Conservation (phyloP, 2,888 invertebrate genomes). For the Nasonovia ribisnigri region DNA sequence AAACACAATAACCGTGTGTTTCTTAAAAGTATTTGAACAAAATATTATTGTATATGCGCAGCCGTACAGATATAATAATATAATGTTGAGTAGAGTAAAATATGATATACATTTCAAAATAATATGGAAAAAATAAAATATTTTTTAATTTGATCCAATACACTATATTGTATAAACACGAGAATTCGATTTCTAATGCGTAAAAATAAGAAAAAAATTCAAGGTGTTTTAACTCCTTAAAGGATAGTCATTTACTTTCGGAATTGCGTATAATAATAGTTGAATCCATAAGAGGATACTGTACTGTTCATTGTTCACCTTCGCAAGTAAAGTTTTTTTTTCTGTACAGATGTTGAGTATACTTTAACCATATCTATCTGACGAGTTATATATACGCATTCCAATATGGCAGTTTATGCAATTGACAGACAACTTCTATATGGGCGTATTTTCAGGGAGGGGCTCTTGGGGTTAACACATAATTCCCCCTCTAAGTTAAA, state of each 20-base stretch:
- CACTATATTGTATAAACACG: not conserved
- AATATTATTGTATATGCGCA: not conserved
- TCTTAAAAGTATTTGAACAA: not conserved
- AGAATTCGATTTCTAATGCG: conserved; percentile 17
- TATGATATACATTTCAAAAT: not conserved
- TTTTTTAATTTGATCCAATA: not conserved
- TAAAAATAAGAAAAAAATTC: conserved; percentile 19
- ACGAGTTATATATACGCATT: conserved; percentile 59
- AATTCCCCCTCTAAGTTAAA: not conserved
- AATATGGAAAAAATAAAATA: not conserved
- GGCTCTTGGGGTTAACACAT: conserved; percentile 20
- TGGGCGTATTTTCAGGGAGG: conserved; percentile 40
- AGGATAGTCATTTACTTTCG: conserved; percentile 57
- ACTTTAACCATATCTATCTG: conserved; percentile 47
- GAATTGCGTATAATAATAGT: conserved; percentile 51
- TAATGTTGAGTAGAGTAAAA: not conserved
- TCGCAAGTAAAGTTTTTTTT: conserved; percentile 49
- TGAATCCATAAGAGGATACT: conserved; percentile 57
- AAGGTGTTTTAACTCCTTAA: conserved; percentile 60
- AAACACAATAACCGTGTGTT: not conserved
- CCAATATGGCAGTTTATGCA: conserved; percentile 60
- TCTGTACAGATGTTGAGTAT: conserved; percentile 21
- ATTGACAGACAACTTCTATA: conserved; percentile 57
- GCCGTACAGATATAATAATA: not conserved
- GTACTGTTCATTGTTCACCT: conserved; percentile 56